phyloP scores from a whole-genome alignment of 64 coral and sea anemone genomes.

The Platygyra sinensis region DNA sequence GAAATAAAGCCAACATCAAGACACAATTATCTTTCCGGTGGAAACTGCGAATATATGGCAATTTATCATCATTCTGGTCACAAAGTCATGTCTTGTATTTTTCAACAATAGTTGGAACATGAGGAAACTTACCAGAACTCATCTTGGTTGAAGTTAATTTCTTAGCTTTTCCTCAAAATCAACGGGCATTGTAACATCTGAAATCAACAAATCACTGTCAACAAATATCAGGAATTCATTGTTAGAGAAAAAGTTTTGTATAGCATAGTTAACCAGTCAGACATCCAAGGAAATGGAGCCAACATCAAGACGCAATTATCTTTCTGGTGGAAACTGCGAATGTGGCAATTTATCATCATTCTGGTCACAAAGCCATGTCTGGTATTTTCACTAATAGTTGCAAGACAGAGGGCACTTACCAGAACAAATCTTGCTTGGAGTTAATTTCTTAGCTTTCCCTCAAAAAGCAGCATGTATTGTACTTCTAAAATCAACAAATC shows the following conservation, averaged over 20 bases:
- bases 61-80: conserved; percentile 52
- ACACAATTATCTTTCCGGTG: conserved; percentile 53
- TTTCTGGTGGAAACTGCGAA: conserved; percentile 84
- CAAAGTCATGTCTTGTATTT: not conserved
- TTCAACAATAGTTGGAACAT: no score
- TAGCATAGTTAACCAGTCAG: conserved; percentile 45
- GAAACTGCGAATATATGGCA: conserved; percentile 81
- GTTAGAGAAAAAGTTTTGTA: not conserved
- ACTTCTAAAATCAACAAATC: no score
- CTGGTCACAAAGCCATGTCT: not conserved
- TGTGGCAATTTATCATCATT: conserved; percentile 62
- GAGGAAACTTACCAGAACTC: no score
- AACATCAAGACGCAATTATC: conserved; percentile 55
- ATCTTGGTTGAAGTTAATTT: no score
- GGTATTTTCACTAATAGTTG: no score
- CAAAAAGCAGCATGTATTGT: no score
- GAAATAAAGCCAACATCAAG: conserved; percentile 58
- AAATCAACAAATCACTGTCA: not conserved
- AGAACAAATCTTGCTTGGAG: no score
- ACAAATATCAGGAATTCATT: not conserved
- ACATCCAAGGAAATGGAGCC: conserved; percentile 73
- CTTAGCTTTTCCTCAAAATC: no score
- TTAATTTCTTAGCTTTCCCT: no score
- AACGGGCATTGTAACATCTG: no score
- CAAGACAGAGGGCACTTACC: no score